Conservation (phyloP, 1,140 invertebrate genomes). For the Eumaeus atala region DNA sequence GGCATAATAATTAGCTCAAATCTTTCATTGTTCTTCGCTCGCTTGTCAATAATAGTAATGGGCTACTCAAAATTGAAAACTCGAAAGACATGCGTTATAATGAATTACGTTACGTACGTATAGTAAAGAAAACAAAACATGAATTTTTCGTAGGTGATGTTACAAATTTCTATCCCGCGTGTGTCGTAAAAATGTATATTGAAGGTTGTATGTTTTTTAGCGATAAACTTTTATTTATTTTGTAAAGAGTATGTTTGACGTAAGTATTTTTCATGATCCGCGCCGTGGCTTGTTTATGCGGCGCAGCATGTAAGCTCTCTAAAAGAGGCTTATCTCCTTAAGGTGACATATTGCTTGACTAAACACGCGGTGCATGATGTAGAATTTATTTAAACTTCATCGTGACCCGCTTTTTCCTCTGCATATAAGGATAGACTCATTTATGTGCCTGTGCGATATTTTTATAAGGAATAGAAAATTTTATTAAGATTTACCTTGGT, state of each 20-base stretch:
- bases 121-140: too few species aligned
- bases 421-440: not conserved
- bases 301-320: conserved; percentile 17
- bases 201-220: too few species aligned
- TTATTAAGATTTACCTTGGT: too few species aligned
- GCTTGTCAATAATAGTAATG: too few species aligned
- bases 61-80: too few species aligned
- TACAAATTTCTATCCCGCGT: too few species aligned
- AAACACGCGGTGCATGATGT: conserved; percentile 11
- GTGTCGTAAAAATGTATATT: too few species aligned
- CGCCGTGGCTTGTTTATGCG: conserved; percentile 14
- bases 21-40: too few species aligned
- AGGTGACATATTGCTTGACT: conserved; percentile 14
- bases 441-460: not conserved
- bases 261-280: conserved; percentile 8
- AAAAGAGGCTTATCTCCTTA: conserved; percentile 15
- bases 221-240: not conserved
- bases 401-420: conserved; percentile 13
- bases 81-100: too few species aligned
- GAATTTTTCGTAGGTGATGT: too few species aligned
- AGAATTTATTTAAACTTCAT: conserved; percentile 14
- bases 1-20: too few species aligned
- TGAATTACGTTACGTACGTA: too few species aligned
- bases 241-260: not conserved
- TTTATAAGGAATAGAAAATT: not conserved